Conservation (phyloP, 1,140 invertebrate species). For the Pseudomyrmex sp. region DNA sequence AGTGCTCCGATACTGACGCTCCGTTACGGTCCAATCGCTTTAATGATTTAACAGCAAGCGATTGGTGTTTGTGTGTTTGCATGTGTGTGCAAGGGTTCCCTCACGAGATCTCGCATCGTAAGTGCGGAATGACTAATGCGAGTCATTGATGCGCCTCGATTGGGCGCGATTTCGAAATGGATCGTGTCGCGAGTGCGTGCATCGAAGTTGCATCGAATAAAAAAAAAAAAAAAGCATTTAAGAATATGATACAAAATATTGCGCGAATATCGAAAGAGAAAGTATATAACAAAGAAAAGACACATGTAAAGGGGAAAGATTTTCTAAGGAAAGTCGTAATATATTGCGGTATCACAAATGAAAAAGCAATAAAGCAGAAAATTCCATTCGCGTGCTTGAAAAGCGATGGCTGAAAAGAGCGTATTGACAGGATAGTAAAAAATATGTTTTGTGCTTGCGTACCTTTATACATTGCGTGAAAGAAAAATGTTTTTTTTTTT, state of each 20-base stretch:
- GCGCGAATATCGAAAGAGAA: neutral
- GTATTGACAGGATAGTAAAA: conserved; percentile 32
- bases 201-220: conserved; percentile 11
- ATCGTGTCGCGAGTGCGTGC: conserved; percentile 8
- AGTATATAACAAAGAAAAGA: neutral
- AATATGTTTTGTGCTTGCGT: neutral
- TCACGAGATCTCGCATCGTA: conserved; percentile 6
- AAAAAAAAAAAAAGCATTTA: neutral
- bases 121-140: conserved; percentile 14
- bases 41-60: conserved; percentile 21
- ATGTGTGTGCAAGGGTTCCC: neutral
- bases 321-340: neutral
- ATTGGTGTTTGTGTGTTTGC: no score
- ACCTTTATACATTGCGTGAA: neutral
- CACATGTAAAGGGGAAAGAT: neutral
- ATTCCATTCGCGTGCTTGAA: neutral
- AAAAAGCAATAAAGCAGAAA: neutral
- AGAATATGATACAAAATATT: neutral
- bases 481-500: neutral
- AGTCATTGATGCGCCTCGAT: neutral
- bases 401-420: neutral
- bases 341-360: neutral
- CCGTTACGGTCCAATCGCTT: conserved; percentile 15
- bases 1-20: conserved; percentile 2
- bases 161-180: neutral